phyloP scores from a whole-genome alignment of 2,888 invertebrate genomes.

The Yponomeuta evonymella region DNA sequence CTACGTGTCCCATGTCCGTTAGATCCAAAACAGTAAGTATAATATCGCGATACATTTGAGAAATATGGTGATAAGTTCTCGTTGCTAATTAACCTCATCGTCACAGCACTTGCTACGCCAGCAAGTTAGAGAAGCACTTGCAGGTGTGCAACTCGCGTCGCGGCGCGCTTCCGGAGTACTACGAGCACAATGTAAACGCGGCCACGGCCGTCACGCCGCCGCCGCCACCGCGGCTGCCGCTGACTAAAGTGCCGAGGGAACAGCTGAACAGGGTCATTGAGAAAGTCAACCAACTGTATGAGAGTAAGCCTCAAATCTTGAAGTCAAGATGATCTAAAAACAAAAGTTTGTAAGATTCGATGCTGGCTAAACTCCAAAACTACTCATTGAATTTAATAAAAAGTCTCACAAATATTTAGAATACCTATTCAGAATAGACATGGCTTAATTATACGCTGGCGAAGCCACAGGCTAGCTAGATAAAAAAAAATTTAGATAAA shows the following conservation, averaged over 20 bases:
- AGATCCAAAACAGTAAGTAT: conserved; percentile 82
- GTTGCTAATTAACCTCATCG: conserved; percentile 16
- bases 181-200: conserved; percentile 69
- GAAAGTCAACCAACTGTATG: conserved; percentile 57
- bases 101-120: conserved; percentile 79
- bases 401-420: too few relatives aligned
- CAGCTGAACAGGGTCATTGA: conserved; percentile 44
- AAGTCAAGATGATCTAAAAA: too few relatives aligned
- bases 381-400: too few relatives aligned
- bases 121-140: conserved; percentile 81
- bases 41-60: neutral
- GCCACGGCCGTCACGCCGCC: conserved; percentile 36
- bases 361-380: too few relatives aligned
- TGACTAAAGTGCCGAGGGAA: conserved; percentile 45
- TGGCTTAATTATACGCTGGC: too few relatives aligned
- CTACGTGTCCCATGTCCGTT: conserved; percentile 82
- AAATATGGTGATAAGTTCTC: neutral
- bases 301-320: conserved; percentile 42
- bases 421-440: too few relatives aligned
- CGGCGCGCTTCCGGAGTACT: conserved; percentile 67
- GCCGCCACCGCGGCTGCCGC: conserved; percentile 34
- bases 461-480: too few relatives aligned
- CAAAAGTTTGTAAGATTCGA: too few relatives aligned
- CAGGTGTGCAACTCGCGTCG: conserved; percentile 83
- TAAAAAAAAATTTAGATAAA: too few relatives aligned